phyloP scores from a whole-genome alignment of 1,140 invertebrate genomes.

The Zaprionus africanus region DNA sequence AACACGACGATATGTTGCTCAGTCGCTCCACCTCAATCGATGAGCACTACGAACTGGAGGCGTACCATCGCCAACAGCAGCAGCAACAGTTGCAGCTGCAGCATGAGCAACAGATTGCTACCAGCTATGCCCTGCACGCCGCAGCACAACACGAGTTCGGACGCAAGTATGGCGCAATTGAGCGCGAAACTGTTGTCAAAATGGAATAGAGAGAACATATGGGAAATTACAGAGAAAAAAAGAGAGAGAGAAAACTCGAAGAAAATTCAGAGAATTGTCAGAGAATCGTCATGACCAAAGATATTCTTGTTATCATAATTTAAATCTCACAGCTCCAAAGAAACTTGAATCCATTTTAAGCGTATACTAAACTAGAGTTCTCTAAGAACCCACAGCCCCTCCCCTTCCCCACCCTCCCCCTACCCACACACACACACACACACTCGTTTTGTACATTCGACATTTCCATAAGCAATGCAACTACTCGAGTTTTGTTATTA shows the following conservation, averaged over 20 bases:
- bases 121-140: conserved; percentile 64
- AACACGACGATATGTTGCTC: conserved; percentile 65
- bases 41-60: conserved; percentile 68
- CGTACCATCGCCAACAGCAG: conserved; percentile 61
- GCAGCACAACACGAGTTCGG: conserved; percentile 68
- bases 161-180: conserved; percentile 63
- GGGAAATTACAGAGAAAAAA: not conserved
- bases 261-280: conserved; percentile 3
- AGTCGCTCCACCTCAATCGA: conserved; percentile 65
- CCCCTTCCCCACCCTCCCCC: not conserved
- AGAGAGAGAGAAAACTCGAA: not conserved
- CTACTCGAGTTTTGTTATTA: conserved; percentile 72
- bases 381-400: conserved; percentile 56
- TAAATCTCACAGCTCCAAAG: conserved; percentile 79
- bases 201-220: conserved; percentile 60
- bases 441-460: conserved; percentile 64
- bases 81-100: conserved; percentile 58
- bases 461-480: conserved; percentile 52
- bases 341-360: conserved; percentile 49
- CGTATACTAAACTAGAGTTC: conserved; percentile 62
- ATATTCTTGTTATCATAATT: conserved; percentile 61
- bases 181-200: conserved; percentile 78
- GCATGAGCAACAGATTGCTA: conserved; percentile 66
- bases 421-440: conserved; percentile 4
- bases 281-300: conserved; percentile 59